Conservation (phyloP, 2,888 invertebrate genomes). For the Campoletis raptor region DNA sequence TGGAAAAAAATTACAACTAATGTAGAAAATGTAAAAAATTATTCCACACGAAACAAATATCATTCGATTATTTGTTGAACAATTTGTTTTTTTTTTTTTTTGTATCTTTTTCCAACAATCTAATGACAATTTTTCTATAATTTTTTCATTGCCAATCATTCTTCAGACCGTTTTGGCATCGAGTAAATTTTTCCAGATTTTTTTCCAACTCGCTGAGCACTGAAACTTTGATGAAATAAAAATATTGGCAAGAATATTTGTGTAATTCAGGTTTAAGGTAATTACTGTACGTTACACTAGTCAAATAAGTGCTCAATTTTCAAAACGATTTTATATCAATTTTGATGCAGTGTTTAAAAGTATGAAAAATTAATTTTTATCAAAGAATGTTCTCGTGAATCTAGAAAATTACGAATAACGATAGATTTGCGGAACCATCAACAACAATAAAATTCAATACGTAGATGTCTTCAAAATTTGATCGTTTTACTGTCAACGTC, state of each 20-base stretch:
- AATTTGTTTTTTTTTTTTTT: too few species aligned
- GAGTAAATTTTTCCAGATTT: background rate
- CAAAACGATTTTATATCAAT: too few species aligned
- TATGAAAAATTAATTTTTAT: too few species aligned
- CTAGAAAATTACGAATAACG: too few species aligned
- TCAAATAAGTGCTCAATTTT: too few species aligned
- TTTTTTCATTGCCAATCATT: background rate
- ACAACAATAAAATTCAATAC: too few species aligned
- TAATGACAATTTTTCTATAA: background rate
- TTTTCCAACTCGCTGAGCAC: background rate
- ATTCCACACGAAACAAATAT: background rate
- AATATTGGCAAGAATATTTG: background rate
- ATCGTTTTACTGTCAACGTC: too few species aligned
- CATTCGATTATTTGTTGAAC: background rate
- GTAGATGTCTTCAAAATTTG: too few species aligned
- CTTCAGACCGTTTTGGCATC: background rate
- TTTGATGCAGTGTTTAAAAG: too few species aligned
- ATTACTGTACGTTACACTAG: too few species aligned
- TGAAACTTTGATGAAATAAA: background rate
- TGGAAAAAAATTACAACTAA: background rate
- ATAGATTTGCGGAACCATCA: too few species aligned
- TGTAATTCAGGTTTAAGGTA: background rate
- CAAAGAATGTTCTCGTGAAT: too few species aligned
- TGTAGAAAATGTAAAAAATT: background rate
- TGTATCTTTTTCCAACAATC: background rate